Evolutionary conservation across 2,888 invertebrate species (phyloP), one percentile per base, ranked within the genome.

Genomic region (Ormyrus pomaceus): DNA sequence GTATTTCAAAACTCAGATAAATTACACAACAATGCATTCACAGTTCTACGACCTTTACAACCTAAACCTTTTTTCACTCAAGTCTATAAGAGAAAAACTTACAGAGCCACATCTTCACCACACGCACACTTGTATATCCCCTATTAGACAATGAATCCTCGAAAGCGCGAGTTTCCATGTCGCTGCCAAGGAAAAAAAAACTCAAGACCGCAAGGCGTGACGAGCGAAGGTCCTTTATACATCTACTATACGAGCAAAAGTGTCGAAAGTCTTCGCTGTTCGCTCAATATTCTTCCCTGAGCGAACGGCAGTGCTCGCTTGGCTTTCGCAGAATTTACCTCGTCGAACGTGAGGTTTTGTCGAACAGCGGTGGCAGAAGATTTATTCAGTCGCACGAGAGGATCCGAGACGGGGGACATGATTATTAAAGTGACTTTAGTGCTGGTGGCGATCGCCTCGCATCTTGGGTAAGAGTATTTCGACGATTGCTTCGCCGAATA

Each of bases 391-490:
- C 4, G 34, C 34, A 4, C 34, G 34, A 34, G 34, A 34, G 34
- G 34, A 34, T 2, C 34, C 34, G 34, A 34, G 34, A 34, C 34
- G 34, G 34, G 34, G 4, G 3, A 34, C 34, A 34, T 34, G 34
- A 34, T 34, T 34, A 4, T 34, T 34, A 34, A 34, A 34, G 34
- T 68, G 11, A 68, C 55, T 13, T 68, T 68, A 11, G n/a, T 6
- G 55, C n/a, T 55, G 53, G 5, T 7, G 8, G 51, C 50, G 19
- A 8, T 34, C 9, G 45, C 46, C 55, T 45, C 45, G 46, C 45
- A 0, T 11, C 3, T 68, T n/a, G 68, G 68, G 68, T 68, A 11
- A 68, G 68, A n/a, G 13, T 8, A 64, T 2, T 62, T 11, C n/a
- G 9, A 5, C 7, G 9, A 6, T 19, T 51, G 19, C 7, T 51